These are phyloP conservation scores for Nestor notabilis DNA, from an alignment of 2,113 vertebrate species.

Conservation along the genomic window DNA sequence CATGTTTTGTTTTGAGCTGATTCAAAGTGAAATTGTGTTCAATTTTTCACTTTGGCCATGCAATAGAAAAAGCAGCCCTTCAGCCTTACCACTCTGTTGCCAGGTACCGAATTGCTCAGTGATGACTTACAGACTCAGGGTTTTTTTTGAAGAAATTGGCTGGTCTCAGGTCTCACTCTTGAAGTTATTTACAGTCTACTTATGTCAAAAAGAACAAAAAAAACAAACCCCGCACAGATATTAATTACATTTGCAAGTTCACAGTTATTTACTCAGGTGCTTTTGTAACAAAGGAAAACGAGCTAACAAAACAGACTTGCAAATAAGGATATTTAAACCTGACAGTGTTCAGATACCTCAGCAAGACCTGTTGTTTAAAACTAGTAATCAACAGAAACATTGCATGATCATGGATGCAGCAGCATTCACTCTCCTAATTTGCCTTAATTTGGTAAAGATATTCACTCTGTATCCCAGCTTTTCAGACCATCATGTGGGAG, in stretches of 20 bases:
- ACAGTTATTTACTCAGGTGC: not conserved
- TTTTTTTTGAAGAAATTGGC: not conserved
- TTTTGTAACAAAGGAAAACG: not conserved
- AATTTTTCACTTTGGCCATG: not conserved
- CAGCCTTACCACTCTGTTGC: not conserved
- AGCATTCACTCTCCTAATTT: not conserved
- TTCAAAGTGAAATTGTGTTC: not conserved
- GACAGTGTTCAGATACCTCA: not conserved
- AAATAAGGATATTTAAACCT: not conserved
- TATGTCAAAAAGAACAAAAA: not conserved
- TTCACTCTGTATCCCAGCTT: not conserved
- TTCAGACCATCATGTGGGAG: not conserved
- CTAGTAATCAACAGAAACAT: not conserved
- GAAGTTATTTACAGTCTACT: not conserved
- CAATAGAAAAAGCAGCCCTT: not conserved
- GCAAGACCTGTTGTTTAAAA: not conserved
- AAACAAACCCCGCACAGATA: not conserved
- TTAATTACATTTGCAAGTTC: not conserved
- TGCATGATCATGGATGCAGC: not conserved
- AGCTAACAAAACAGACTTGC: not conserved
- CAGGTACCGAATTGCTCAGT: not conserved
- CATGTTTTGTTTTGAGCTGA: not conserved
- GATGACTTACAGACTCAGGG: not conserved
- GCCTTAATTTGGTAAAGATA: not conserved
- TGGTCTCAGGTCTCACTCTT: not conserved